Percentiles rank a stretch among this genome's conserved stretches.
phyloP scores from a whole-genome alignment of 2,797 vertebrate species.

The Cyclopterus lumpus region DNA sequence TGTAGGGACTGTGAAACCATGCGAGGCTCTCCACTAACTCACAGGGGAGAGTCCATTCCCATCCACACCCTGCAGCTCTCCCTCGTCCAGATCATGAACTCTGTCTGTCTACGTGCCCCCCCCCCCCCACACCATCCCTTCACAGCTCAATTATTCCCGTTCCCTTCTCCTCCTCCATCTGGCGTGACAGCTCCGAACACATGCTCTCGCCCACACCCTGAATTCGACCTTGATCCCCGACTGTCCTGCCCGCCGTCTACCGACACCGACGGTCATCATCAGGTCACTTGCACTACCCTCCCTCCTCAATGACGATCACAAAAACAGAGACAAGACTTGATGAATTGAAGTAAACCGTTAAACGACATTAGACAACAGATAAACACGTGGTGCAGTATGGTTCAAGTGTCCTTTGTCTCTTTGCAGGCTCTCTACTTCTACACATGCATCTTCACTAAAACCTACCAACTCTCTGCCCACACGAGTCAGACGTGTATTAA shows the following conservation, averaged over 20 bases:
- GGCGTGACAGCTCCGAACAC: conserved; percentile 34
- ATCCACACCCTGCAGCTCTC: conserved; percentile 54
- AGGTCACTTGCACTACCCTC: conserved; percentile 28
- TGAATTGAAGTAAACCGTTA: not conserved
- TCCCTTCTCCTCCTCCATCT: conserved; percentile 41
- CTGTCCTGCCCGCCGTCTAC: conserved; percentile 1
- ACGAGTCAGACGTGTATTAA: not conserved
- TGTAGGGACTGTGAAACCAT: conserved; percentile 63
- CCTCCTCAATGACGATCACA: conserved; percentile 13
- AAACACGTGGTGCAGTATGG: not conserved
- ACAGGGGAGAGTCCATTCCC: conserved; percentile 26
- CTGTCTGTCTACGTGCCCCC: conserved; percentile 21
- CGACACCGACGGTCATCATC: not conserved
- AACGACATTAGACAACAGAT: not conserved
- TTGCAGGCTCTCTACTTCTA: not conserved
- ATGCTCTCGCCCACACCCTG: conserved; percentile 29
- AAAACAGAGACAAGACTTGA: not conserved
- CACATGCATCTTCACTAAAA: too few species aligned
- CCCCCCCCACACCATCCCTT: conserved; percentile 5
- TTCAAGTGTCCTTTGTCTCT: not conserved
- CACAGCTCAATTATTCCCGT: conserved; percentile 23
- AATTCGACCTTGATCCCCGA: conserved; percentile 20
- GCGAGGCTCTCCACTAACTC: conserved; percentile 29
- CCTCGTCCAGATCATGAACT: conserved; percentile 25
- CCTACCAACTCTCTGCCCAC: not conserved